A percentile compares a stretch with the other conserved stretches of the same genome.
Conservation (phyloP, 1,140 invertebrate species). For the Apis dorsata region DNA sequence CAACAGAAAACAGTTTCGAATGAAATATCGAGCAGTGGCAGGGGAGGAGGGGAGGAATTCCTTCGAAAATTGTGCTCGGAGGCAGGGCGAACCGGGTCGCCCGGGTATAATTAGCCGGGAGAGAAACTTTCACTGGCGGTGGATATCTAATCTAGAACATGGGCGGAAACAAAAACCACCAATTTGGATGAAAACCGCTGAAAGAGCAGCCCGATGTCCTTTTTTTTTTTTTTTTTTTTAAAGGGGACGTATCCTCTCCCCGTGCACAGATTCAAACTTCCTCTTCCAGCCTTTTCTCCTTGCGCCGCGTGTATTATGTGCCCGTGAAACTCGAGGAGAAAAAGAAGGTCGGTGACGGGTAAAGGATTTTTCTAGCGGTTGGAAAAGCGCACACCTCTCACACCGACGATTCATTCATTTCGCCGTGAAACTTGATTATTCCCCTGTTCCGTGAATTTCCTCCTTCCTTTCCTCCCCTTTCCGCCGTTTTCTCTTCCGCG, state of each 20-base stretch:
- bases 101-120: constrained; percentile 53
- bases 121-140: constrained; percentile 28
- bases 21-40: constrained; percentile 11
- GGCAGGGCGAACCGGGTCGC: neutral
- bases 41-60: neutral
- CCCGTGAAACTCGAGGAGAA: neutral
- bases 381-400: neutral
- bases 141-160: constrained; percentile 58
- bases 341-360: neutral
- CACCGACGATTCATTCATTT: constrained; percentile 11
- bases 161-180: constrained; percentile 61
- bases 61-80: constrained; percentile 9
- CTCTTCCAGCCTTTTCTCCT: neutral
- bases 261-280: neutral
- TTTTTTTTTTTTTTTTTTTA: constrained; percentile 12
- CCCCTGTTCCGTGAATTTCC: too few species aligned
- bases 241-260: constrained; percentile 38
- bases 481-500: neutral
- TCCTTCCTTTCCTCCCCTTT: neutral
- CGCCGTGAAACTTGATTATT: neutral
- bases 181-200: constrained; percentile 61
- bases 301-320: constrained; percentile 9
- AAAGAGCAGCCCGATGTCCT: constrained; percentile 26
- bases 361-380: neutral
- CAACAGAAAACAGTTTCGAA: constrained; percentile 3